Percentiles rank a stretch among this genome's conserved stretches.
These are phyloP conservation scores for Butorides virescens DNA, from an alignment of 2,113 vertebrate species.

Conservation along the genomic window DNA sequence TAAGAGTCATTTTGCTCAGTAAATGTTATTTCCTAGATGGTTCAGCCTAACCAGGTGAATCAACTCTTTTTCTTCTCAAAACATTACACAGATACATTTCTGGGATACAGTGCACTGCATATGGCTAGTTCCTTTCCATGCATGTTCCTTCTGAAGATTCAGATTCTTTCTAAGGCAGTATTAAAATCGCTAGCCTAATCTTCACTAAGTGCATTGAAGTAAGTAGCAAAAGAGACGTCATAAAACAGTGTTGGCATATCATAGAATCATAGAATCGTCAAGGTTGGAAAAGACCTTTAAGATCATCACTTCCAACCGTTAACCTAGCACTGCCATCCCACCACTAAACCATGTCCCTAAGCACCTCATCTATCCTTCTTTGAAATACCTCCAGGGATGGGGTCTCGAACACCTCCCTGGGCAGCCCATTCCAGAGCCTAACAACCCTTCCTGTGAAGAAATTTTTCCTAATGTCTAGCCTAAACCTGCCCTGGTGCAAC, in stretches of 20 bases:
- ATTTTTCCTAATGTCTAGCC: no score
- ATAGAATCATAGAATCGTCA: no score
- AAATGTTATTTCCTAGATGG: neutral
- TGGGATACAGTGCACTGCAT: neutral
- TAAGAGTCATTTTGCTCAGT: neutral
- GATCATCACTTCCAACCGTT: no score
- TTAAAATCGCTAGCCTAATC: rapidly evolving
- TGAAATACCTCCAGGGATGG: no score
- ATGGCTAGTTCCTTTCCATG: neutral
- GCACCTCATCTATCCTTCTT: no score
- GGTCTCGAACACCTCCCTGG: no score
- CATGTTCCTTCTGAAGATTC: neutral
- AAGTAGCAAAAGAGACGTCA: neutral
- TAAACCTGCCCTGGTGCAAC: no score
- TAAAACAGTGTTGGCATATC: neutral
- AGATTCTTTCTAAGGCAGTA: neutral
- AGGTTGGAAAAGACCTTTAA: no score
- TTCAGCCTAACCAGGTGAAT: neutral
- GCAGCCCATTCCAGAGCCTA: no score
- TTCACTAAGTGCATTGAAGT: rapidly evolving
- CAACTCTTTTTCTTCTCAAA: neutral
- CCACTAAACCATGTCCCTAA: no score
- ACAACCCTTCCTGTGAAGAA: no score
- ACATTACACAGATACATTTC: neutral
- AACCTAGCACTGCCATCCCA: no score